These are phyloP conservation scores for Lethenteron reissneri DNA, from an alignment of 2,113 vertebrate species.

Conservation along the genomic window DNA sequence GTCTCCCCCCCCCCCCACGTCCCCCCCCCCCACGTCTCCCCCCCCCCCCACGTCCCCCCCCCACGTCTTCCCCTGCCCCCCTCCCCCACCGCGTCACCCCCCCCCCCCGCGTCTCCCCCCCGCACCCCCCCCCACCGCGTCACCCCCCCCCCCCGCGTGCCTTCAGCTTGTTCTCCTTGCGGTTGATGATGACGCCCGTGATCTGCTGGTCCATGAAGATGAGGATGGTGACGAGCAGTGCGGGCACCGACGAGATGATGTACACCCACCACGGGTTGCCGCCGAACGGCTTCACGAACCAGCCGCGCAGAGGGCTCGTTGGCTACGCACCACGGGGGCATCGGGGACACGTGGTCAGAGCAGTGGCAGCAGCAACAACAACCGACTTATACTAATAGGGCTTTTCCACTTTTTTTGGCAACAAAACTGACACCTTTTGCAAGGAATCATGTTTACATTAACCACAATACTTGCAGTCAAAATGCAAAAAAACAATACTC, in stretches of 20 bases:
- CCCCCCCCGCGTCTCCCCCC: no score
- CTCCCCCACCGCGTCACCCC: no score
- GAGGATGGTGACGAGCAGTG: conserved; percentile 81
- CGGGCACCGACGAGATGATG: conserved; percentile 56
- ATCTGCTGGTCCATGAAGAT: conserved; percentile 99
- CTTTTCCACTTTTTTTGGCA: no score
- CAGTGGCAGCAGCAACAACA: background rate
- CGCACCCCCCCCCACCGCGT: no score
- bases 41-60: conserved; percentile 7
- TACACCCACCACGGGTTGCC: conserved; percentile 97
- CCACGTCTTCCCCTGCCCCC: no score
- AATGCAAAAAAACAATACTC: no score
- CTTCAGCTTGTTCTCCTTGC: conserved; percentile 94
- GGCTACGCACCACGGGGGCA: conserved; percentile 27
- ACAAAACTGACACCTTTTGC: no score
- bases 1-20: no score
- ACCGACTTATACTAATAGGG: background rate
- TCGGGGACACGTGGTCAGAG: no score
- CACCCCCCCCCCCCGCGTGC: conserved; percentile 19
- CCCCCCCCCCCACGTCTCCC: no score
- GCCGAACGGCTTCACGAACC: conserved; percentile 77
- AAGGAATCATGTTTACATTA: no score
- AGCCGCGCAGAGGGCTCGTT: conserved; percentile 63
- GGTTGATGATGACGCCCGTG: conserved; percentile 87
- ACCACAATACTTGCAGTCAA: no score